Evolutionary conservation across 1,140 invertebrate genomes (phyloP).

Genomic region (Arion vulgaris): DNA sequence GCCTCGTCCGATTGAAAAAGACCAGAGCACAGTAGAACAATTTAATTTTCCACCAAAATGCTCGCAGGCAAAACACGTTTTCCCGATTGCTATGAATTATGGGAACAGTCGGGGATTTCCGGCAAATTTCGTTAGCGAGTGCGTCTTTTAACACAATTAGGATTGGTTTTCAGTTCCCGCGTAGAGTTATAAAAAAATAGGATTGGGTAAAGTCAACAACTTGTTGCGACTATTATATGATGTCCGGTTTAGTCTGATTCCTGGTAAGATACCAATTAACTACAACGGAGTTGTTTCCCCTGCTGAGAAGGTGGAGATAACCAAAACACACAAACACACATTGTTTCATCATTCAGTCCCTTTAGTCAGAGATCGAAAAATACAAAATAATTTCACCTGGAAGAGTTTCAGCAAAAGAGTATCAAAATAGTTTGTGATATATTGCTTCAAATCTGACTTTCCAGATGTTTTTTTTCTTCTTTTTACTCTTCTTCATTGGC

Average conservation of each 20-base stretch:
- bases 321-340: background rate
- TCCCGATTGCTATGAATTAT: slow-evolving; percentile 22
- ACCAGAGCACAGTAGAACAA: background rate
- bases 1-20: background rate
- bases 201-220: slow-evolving; percentile 13
- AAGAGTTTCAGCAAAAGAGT: too few relatives aligned
- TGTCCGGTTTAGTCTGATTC: background rate
- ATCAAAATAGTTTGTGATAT: too few relatives aligned
- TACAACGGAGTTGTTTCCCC: background rate
- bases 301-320: background rate
- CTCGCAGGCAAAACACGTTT: slow-evolving; percentile 33
- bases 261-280: background rate
- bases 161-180: background rate
- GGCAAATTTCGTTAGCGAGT: slow-evolving; percentile 35
- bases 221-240: background rate
- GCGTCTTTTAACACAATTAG: slow-evolving; percentile 33
- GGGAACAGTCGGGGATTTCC: background rate
- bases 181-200: background rate
- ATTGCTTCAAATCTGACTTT: too few relatives aligned
- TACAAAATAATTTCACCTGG: too few relatives aligned
- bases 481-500: too few relatives aligned
- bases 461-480: too few relatives aligned
- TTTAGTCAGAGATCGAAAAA: too few relatives aligned
- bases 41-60: slow-evolving; percentile 26
- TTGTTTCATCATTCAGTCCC: too few relatives aligned